Conservation (phyloP, 1,140 invertebrate genomes). For the Eurosta solidaginis region DNA sequence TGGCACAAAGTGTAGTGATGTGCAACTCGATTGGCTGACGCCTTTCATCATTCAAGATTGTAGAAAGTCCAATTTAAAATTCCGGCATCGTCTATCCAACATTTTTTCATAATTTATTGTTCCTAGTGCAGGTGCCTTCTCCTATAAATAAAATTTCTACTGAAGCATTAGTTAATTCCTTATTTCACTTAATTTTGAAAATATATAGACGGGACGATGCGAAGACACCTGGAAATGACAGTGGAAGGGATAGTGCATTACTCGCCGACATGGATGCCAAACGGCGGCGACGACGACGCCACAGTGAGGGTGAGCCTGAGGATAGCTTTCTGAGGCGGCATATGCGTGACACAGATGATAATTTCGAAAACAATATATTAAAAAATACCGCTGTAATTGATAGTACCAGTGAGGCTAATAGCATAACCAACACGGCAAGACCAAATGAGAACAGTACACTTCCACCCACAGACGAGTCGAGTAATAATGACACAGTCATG, state of each 20-base stretch:
- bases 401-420: not conserved
- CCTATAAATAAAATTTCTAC: too few relatives aligned
- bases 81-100: too few relatives aligned
- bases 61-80: too few relatives aligned
- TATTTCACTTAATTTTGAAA: not conserved
- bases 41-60: too few relatives aligned
- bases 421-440: not conserved
- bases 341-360: slow-evolving; percentile 36
- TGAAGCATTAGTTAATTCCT: too few relatives aligned
- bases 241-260: not conserved
- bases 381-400: not conserved
- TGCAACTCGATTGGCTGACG: too few relatives aligned
- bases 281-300: not conserved
- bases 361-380: not conserved
- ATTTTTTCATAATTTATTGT: too few relatives aligned
- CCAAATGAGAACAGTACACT: not conserved
- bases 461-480: not conserved
- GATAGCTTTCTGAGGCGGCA: slow-evolving; percentile 46
- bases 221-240: not conserved
- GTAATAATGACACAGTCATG: slow-evolving; percentile 33
- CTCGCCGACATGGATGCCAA: not conserved
- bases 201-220: not conserved
- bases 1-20: too few relatives aligned
- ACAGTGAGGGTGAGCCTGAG: not conserved
- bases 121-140: too few relatives aligned